Evolutionary conservation across 1,140 invertebrate species (phyloP), one percentile per base, ranked within the genome.

Genomic region (Whitmania pigra): DNA sequence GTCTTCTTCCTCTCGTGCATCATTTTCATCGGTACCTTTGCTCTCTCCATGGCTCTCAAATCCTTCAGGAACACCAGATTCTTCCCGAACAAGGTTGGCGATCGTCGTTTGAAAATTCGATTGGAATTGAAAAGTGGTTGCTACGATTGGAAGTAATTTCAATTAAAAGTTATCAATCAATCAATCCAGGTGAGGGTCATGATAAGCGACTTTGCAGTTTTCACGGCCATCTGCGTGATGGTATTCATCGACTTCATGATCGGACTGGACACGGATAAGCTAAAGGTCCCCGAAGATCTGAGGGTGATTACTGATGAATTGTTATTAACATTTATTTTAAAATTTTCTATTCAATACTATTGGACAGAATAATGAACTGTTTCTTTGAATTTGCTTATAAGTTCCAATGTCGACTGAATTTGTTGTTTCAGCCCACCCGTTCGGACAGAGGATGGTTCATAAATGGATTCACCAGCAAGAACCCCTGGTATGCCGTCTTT

Each of bases 201-300:
- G 67, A 87, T 98, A 53, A 96, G 93, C 80, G 96, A 99, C 82
- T 99, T 99, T 83, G 91, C 94, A 53, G 95, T 99, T 0, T 90
- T 97, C 71, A 96, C 98, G 78, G 92, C 94, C 6, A 98, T 99
- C 77, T 84, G 92, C 54, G 85, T 87, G 2, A 98, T 98, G 94
- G 89, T 89, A 22, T 79, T 87, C 43, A 77, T 94, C 66, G 96
- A 99, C 80, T 88, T 87, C 76, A 84, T 86, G 53, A 85, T 93
- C 74, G 91, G 90, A 55, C 88, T 99, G 22, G 83, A 87, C 71
- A 99, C 96, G 7, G 95, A 94, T 43, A 99, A 99, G 85, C 83
- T 99, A 60, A 88, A 93, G 82, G 94, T 97, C 7, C 84, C 85
- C 13, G 76, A 76, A n/a, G 79, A 80, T 49, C 85, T 85, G 75